Evolutionary conservation across 2,888 invertebrate species (phyloP).

Genomic region (Cryptocephalus primarius): DNA sequence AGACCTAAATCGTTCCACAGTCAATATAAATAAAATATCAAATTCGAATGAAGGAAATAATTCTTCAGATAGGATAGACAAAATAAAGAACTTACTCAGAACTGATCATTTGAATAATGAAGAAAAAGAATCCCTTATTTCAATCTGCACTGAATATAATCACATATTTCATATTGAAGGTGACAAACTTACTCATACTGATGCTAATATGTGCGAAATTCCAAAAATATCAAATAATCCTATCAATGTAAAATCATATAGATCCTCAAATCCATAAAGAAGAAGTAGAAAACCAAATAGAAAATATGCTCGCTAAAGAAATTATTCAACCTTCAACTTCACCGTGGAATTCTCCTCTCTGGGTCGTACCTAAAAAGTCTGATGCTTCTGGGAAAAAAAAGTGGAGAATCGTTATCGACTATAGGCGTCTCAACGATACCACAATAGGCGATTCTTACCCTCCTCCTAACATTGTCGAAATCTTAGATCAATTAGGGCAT

Average conservation of each 20-base stretch:
- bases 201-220: constrained; percentile 17
- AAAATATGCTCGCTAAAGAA: constrained; percentile 15
- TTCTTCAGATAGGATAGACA: not conserved
- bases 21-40: not conserved
- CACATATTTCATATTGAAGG: constrained; percentile 18
- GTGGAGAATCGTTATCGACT: constrained; percentile 6
- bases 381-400: constrained; percentile 3
- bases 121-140: constrained; percentile 16
- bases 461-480: constrained; percentile 6
- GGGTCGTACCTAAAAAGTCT: constrained; percentile 12
- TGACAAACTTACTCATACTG: constrained; percentile 16
- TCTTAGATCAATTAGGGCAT: constrained; percentile 9
- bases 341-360: constrained; percentile 17
- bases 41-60: not conserved
- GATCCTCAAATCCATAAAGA: constrained; percentile 22
- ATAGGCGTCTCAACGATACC: constrained; percentile 4
- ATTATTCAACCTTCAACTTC: constrained; percentile 19
- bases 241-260: constrained; percentile 18
- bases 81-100: constrained; percentile 1
- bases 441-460: constrained; percentile 5
- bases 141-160: constrained; percentile 17
- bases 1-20: no score
- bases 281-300: constrained; percentile 21
- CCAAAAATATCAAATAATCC: constrained; percentile 7
- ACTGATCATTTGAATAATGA: constrained; percentile 18